A percentile compares a stretch with the other conserved stretches of the same genome.
Evolutionary conservation across 37 sponge, comb jelly and placozoan genomes (phyloP).

Genomic region (Ephydatia muelleri): DNA sequence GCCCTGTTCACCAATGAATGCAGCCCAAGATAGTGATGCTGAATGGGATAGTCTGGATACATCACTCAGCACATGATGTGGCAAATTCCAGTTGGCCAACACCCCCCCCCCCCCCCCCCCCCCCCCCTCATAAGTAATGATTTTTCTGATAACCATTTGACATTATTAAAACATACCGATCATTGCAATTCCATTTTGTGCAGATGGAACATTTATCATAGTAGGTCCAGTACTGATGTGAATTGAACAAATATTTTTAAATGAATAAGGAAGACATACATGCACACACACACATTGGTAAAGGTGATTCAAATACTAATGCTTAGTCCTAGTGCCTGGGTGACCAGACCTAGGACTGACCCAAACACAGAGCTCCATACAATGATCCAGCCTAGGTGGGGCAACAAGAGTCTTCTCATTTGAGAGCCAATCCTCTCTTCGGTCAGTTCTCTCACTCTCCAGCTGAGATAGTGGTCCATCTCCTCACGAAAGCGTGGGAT

Average conservation of each 20-base stretch:
- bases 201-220: neutral
- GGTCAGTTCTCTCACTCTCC: conserved; percentile 44
- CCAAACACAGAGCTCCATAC: conserved; percentile 83
- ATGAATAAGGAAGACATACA: neutral
- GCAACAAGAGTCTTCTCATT: conserved; percentile 54
- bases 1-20: neutral
- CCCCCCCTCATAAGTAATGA: neutral
- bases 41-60: neutral
- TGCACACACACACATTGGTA: conserved; percentile 3
- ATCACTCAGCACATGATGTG: neutral
- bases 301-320: conserved; percentile 24
- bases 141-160: neutral
- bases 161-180: no score
- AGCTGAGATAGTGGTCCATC: conserved; percentile 67
- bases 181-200: no score
- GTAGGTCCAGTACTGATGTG: neutral
- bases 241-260: neutral
- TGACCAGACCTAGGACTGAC: conserved; percentile 47
- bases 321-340: conserved; percentile 36
- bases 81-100: neutral
- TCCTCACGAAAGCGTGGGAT: conserved; percentile 58
- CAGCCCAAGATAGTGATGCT: neutral
- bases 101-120: neutral
- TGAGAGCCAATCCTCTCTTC: conserved; percentile 28
- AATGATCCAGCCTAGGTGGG: conserved; percentile 69